Evolutionary conservation across 1,140 invertebrate species (phyloP), one percentile per base, ranked within the genome.

Genomic region (Drosophila sechellia): DNA sequence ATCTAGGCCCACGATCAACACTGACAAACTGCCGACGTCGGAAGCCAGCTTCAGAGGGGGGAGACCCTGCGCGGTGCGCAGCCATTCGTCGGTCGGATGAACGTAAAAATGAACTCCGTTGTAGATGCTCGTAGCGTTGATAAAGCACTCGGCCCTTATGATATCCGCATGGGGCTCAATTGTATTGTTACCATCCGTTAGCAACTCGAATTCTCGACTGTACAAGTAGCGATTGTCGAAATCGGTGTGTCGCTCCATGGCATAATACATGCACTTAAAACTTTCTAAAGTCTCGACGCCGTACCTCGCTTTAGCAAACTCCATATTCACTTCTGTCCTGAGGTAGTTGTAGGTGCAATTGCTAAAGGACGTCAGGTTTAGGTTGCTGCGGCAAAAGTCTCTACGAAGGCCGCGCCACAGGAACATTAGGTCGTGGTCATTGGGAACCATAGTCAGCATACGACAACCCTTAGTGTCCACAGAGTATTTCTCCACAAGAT

Each of bases 1-100:
- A 48, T 80, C 77, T 37, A 81, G 42, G 6, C 53, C 66, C 35
- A 79, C 15, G 5, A 80, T 59, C 48, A 79, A 13, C 5, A 81
- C 60, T 1, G 60, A 77, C 43, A 76, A 31, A 12, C 46, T 75
- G 1, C 17, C 12, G 3, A 15, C 17, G n/a, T 53, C 27, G 11
- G 49, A 31, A 12, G n/a, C 27, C 1, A 15, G 11, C 35, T 34
- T 25, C 0, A 48, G 39, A 3, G 49, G 42, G 0, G 50, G 66
- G 4, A 70, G 43, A 4, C 64, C 42, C 4, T 5, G 8, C 17
- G 25, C 4, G 4, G 10, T 8, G 4, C 49, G 49, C 1, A n/a
- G 12, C 25, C 17, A 4, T 8, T 39, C 25, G 1, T 56, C 45
- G 5, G 42, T 42, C 4, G 72, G 31, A 5, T 10, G 27, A 2